Evolutionary conservation across 2,113 vertebrate species (phyloP), one percentile per base, ranked within the genome.

Genomic region (Jaculus jaculus): DNA sequence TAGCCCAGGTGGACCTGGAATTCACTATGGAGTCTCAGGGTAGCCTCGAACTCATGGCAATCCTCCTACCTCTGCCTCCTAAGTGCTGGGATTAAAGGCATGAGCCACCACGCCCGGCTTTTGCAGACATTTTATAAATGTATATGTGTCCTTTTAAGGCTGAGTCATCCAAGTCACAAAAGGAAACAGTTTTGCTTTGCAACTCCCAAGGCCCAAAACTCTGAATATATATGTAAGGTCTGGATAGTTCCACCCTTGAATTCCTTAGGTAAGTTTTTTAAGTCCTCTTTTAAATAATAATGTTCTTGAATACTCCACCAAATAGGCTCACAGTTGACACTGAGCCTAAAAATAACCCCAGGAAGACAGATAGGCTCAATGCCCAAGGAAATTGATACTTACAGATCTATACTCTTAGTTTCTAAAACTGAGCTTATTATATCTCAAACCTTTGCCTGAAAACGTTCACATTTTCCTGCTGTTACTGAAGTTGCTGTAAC

Each of bases 261-360:
- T 37, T 3, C 20, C 32, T 68, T 75, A 74, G 47, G 47, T 20
- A 24, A 63, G 34, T 28, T 71, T 30, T 11, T 60, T 3, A 21
- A 13, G 39, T 86, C 12, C 26, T 93, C 84, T 72, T 95, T 90
- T 84, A 87, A 93, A 61, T 13, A 87, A 77, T 34, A 61, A 66
- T 51, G 75, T 58, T 87, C 78, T 69, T 51, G 20, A 20, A 23
- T 89, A n/a, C 7, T 89, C 71, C 68, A 69, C 13, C 30, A 79
- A 54, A 66, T 42, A 92, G 37, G 72, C 47, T 92, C 68, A 65
- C 0, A 54, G 68, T 80, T 77, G 63, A 80, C 23, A 3, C 17
- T 47, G 83, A 91, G 32, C 21, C 66, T 90, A 86, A 89, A 88
- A 83, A 39, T 47, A 79, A 93, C 24, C 68, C 30, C 15, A 81